Conservation (phyloP, 1,140 invertebrate genomes). For the Rhyzopertha dominica region DNA sequence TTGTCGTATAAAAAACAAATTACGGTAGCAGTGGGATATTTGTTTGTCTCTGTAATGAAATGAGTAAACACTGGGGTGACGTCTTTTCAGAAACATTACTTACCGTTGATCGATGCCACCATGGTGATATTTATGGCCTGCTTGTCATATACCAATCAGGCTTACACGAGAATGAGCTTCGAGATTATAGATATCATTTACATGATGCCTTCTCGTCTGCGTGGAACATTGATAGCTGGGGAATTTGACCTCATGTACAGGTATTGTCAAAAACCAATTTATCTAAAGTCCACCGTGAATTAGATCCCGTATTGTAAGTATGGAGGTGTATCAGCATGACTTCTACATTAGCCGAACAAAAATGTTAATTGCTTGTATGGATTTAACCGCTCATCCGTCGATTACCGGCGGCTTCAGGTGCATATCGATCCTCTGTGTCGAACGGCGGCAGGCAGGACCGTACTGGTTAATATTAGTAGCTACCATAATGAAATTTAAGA, state of each 20-base stretch:
- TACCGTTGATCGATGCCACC: too few species aligned
- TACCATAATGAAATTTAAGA: too few species aligned
- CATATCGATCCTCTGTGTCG: background rate
- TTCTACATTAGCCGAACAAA: slow-evolving; percentile 29
- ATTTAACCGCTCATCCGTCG: slow-evolving; percentile 39
- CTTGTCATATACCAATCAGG: slow-evolving; percentile 29
- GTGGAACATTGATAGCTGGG: background rate
- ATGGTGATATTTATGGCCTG: slow-evolving; percentile 26
- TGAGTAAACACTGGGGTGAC: too few species aligned
- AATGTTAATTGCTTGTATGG: slow-evolving; percentile 41
- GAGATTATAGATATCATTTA: slow-evolving; percentile 20
- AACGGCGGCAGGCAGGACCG: background rate
- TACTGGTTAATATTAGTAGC: too few species aligned
- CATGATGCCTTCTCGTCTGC: background rate
- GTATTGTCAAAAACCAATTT: slow-evolving; percentile 19
- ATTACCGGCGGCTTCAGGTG: slow-evolving; percentile 21
- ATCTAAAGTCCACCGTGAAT: slow-evolving; percentile 12
- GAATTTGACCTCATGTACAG: slow-evolving; percentile 7
- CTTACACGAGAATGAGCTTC: slow-evolving; percentile 22
- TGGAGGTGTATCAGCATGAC: slow-evolving; percentile 27
- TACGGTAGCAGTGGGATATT: too few species aligned
- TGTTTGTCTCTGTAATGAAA: too few species aligned
- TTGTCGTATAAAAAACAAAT: too few species aligned
- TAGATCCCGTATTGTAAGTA: slow-evolving; percentile 13
- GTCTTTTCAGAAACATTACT: too few species aligned